Base-by-base conservation (phyloP, 1,140 invertebrate species). In the Calliopsis andreniformis region DNA sequence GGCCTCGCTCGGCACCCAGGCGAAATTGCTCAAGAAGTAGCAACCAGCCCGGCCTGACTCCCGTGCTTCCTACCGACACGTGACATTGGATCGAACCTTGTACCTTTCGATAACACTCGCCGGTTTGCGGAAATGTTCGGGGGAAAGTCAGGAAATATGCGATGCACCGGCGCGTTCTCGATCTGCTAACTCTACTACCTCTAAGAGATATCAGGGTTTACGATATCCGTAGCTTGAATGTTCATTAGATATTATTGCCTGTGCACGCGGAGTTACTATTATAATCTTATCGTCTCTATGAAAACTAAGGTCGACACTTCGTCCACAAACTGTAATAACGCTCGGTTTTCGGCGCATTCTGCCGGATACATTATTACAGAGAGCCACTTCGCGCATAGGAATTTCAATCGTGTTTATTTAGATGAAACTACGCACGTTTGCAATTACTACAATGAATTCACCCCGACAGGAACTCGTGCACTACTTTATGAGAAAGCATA, bases 11-110 rank as follows among this genome's bases (percentile, higher is more conserved):
- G 92, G 88, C 30, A 93, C 87, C 70, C 70, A 75, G 8, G 90
- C 92, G 76, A 88, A 92, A 84, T 93, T 89, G 81, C 92, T 92
- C 71, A 93, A 86, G 81, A 93, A 93, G 86, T 91, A 93, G 69
- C 90, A 89, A 42, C 92, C 92, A 42, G 78, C 85, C 79, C 86
- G 87, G 10, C 89, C 90, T 35, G 82, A 76, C 30, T 81, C 72
- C 61, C 89, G 87, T 35, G 89, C 85, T 81, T 89, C 80, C 81
- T 92, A 71, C 51, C 76, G 75, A 71, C 75, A 82, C 68, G 79
- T 78, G 67, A 82, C 80, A 81, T 76, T 66, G 66, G 79, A 82
- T 78, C 67, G 80, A 82, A 82, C 80, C 43, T n/a, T 72, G 43
- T 39, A 39, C 49, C 58, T 20, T 63, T 66, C 79, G 79, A 72